Evolutionary conservation across 2,113 vertebrate species (phyloP).

Genomic region (Caloenas nicobarica): DNA sequence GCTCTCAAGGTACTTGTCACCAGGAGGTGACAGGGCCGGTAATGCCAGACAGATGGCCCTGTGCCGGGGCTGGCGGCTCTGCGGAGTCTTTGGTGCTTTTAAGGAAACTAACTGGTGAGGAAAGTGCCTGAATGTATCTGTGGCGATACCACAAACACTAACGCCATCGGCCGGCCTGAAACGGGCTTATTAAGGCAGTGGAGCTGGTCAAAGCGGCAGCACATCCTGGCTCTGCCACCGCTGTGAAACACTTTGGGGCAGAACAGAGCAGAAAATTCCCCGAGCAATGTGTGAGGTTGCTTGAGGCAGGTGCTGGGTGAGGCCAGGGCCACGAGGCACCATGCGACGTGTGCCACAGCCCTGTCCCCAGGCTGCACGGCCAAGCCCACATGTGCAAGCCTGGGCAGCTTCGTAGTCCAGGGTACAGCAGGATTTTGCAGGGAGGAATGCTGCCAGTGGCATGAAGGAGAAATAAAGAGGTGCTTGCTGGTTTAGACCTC

Average conservation of each 20-base stretch:
- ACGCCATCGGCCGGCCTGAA: not conserved
- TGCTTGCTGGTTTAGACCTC: not conserved
- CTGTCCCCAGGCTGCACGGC: fast-evolving
- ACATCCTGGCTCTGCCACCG: not conserved
- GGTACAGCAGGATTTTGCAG: not conserved
- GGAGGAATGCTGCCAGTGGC: not conserved
- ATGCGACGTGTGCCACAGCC: fast-evolving
- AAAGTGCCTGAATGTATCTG: not conserved
- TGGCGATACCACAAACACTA: not conserved
- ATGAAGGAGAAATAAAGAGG: not conserved
- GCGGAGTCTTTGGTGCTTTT: not conserved
- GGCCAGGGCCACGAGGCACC: not conserved
- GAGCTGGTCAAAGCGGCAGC: not conserved
- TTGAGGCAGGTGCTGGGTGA: not conserved
- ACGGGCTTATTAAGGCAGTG: fast-evolving
- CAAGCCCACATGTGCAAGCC: fast-evolving
- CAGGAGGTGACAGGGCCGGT: not conserved
- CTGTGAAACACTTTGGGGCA: not conserved
- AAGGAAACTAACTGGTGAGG: not conserved
- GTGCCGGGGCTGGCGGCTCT: fast-evolving
- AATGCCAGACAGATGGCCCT: not conserved
- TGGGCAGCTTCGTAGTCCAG: fast-evolving
- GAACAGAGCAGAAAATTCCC: not conserved
- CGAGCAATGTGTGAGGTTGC: not conserved
- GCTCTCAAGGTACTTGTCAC: not conserved